phyloP scores from a whole-genome alignment of 2,888 invertebrate genomes.

The Drosophila nr. perissopoda region DNA sequence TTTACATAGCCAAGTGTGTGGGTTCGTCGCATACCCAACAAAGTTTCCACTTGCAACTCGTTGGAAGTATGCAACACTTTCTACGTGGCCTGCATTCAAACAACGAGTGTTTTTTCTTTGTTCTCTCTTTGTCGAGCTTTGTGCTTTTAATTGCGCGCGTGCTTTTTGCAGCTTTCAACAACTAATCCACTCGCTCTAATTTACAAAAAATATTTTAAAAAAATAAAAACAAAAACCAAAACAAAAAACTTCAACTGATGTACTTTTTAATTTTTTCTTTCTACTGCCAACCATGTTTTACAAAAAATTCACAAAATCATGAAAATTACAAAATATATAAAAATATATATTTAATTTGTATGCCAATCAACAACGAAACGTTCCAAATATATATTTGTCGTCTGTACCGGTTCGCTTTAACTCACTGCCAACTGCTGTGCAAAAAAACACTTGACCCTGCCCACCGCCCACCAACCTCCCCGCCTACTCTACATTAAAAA shows the following conservation, averaged over 20 bases:
- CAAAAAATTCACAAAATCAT: conserved; percentile 51
- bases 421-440: conserved; percentile 82
- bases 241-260: conserved; percentile 66
- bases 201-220: conserved; percentile 21
- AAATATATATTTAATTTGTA: conserved; percentile 32
- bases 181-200: conserved; percentile 45
- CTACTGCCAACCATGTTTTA: conserved; percentile 69
- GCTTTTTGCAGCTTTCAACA: conserved; percentile 20
- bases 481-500: background rate
- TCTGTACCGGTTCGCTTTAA: conserved; percentile 80
- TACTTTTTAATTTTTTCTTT: conserved; percentile 76
- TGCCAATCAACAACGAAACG: conserved; percentile 57
- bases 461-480: background rate
- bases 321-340: conserved; percentile 38
- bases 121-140: conserved; percentile 1
- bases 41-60: conserved; percentile 27
- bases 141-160: conserved; percentile 9
- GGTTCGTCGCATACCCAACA: conserved; percentile 24
- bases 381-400: conserved; percentile 51
- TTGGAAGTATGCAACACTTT: conserved; percentile 37
- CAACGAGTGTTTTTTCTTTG: background rate
- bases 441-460: conserved; percentile 61
- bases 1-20: conserved; percentile 55
- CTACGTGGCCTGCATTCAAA: background rate
- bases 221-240: conserved; percentile 27